Evolutionary conservation across 37 sponge, comb jelly and placozoan genomes (phyloP), one percentile per base, ranked within the genome.

Genomic region (Beroe ovata): DNA sequence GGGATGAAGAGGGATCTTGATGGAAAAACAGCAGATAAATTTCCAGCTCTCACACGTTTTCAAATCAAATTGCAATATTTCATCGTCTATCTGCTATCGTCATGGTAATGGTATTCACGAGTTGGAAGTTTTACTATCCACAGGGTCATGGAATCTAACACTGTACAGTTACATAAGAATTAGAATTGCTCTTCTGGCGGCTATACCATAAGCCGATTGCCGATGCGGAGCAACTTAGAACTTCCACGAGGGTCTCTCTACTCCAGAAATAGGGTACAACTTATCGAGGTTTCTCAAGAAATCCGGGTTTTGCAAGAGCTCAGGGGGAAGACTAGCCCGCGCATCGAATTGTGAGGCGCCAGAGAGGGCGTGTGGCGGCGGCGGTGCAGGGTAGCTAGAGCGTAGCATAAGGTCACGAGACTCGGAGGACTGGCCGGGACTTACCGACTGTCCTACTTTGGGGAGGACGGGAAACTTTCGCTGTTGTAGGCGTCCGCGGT

Each of bases 401-500:
- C 26, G 20, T 29, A 35, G 71, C 18, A 71, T 71, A 36, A 32
- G 36, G 84, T 77, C 26, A 21, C 36, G 26, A 21, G 26, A 30
- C 38, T 77, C 21, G 35, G 26, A 36, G 16, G 26, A 30, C 38
- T 77, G 6, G 35, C 14, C 16, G 18, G 39, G 26, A 77, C 84
- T 77, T 77, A 77, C 84, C 42, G 84, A 77, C 8, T 39, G 54
- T 0, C 84, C 84, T 1, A 77, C 84, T 23, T 35, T 30, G 84
- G 84, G 84, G 2, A 77, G 54, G 54, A 77, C 84, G 11, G 84
- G 84, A 35, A 77, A 77, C 36, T 66, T 66, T 1, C 84, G 35
- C 29, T 62, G 23, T 16, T 77, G 36, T 8, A 89, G 11, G 33
- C 97, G 90, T 33, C 97, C 97, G 35, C 91, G 92, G 90, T 97